A percentile compares a stretch with the other conserved stretches of the same genome.
phyloP scores from a whole-genome alignment of 2,113 vertebrate genomes.

The Bos indicus region DNA sequence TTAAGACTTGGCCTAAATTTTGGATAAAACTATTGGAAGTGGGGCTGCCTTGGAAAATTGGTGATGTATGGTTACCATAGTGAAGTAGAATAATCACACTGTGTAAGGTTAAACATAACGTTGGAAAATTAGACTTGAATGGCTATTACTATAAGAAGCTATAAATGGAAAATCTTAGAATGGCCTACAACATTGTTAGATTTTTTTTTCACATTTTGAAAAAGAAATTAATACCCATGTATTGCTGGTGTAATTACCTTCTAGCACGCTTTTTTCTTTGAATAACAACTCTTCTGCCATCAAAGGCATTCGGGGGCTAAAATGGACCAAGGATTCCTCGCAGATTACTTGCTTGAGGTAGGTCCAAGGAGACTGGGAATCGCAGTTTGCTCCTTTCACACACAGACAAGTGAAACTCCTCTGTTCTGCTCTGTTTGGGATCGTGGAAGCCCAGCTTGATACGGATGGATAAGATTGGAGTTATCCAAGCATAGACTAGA shows the following conservation, averaged over 20 bases:
- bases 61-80: not conserved
- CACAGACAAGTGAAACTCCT: not conserved
- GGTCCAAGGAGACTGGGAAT: not conserved
- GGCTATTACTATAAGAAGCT: not conserved
- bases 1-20: constrained; percentile 9
- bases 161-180: constrained; percentile 2
- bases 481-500: not conserved
- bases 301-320: not conserved
- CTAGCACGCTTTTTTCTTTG: not conserved
- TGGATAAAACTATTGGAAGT: not conserved
- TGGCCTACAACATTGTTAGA: not conserved
- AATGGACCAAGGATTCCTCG: not conserved
- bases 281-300: not conserved
- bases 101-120: constrained; percentile 4
- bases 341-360: not conserved
- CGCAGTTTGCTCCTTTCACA: not conserved
- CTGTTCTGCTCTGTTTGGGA: not conserved
- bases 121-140: constrained; percentile 14
- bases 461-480: not conserved
- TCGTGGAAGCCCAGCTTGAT: not conserved
- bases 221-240: not conserved
- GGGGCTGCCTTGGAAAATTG: not conserved
- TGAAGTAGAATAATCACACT: not conserved
- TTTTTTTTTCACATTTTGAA: not conserved
- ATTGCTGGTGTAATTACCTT: not conserved